Evolutionary conservation across 2,888 invertebrate genomes (phyloP).

Genomic region (Drosophila melanosoma): DNA sequence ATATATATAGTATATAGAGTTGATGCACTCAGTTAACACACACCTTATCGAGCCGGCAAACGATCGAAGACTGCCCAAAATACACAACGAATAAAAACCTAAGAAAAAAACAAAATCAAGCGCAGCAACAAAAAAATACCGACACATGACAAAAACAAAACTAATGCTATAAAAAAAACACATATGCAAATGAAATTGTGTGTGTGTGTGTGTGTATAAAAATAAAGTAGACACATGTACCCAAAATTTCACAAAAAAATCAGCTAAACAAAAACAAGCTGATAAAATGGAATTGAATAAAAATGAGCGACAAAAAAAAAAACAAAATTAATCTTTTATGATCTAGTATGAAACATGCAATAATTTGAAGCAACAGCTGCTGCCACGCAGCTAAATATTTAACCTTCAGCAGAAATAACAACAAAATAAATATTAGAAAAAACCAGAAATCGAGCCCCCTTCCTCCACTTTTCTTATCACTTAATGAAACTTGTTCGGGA

Average conservation of each 20-base stretch:
- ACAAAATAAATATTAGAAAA: slow-evolving; percentile 1
- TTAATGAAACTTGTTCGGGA: slow-evolving; percentile 32
- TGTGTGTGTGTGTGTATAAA: slow-evolving; percentile 47
- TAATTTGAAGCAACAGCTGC: slow-evolving; percentile 24
- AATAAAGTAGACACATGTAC: slow-evolving; percentile 69
- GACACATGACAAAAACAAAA: slow-evolving; percentile 56
- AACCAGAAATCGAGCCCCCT: slow-evolving; percentile 47
- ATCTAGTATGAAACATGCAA: slow-evolving; percentile 33
- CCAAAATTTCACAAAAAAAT: slow-evolving; percentile 13
- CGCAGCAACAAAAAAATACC: slow-evolving; percentile 11
- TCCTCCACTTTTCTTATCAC: slow-evolving; percentile 33
- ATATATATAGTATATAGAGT: slow-evolving; percentile 7
- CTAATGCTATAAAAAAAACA: slow-evolving; percentile 58
- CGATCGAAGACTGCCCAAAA: slow-evolving; percentile 61
- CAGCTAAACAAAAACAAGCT: slow-evolving; percentile 57
- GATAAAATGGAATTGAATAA: slow-evolving; percentile 48
- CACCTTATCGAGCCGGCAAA: slow-evolving; percentile 72
- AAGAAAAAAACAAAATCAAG: slow-evolving; percentile 12
- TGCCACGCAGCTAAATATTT: slow-evolving; percentile 37
- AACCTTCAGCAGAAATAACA: slow-evolving; percentile 39
- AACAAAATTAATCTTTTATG: slow-evolving; percentile 21
- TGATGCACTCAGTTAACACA: slow-evolving; percentile 40
- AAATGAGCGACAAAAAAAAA: slow-evolving; percentile 4
- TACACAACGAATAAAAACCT: slow-evolving; percentile 49
- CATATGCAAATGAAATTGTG: slow-evolving; percentile 5